These are phyloP conservation scores for Pithys albifrons DNA, from an alignment of 2,113 vertebrate species.

Conservation along the genomic window DNA sequence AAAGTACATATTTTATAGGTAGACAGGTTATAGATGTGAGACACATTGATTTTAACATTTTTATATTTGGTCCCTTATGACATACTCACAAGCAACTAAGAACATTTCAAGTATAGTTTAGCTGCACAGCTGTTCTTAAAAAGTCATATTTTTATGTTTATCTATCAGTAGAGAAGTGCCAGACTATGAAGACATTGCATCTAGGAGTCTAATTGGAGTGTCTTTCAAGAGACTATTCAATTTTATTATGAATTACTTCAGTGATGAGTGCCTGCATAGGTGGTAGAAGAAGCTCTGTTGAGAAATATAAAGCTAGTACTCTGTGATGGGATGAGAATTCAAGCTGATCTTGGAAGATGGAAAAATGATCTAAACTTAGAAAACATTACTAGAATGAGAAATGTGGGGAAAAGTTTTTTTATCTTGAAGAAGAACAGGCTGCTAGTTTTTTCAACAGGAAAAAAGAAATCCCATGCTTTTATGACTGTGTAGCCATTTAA, in stretches of 20 bases:
- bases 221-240: background rate
- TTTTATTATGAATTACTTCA: background rate
- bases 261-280: too few relatives aligned
- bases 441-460: background rate
- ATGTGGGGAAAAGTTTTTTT: accelerated
- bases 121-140: background rate
- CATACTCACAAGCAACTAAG: background rate
- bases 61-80: background rate
- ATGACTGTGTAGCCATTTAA: background rate
- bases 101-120: background rate
- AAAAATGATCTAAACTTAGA: background rate
- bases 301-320: background rate
- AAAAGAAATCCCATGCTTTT: background rate
- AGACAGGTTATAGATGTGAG: background rate
- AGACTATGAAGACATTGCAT: background rate
- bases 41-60: background rate
- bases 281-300: background rate
- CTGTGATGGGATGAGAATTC: background rate
- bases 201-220: background rate
- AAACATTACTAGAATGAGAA: background rate
- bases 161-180: background rate
- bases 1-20: too few relatives aligned
- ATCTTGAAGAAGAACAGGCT: background rate
- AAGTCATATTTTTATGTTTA: background rate
- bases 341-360: background rate